Evolutionary conservation across 1,140 invertebrate genomes (phyloP), one percentile per base, ranked within the genome.

Genomic region (Camponotus vicinus): DNA sequence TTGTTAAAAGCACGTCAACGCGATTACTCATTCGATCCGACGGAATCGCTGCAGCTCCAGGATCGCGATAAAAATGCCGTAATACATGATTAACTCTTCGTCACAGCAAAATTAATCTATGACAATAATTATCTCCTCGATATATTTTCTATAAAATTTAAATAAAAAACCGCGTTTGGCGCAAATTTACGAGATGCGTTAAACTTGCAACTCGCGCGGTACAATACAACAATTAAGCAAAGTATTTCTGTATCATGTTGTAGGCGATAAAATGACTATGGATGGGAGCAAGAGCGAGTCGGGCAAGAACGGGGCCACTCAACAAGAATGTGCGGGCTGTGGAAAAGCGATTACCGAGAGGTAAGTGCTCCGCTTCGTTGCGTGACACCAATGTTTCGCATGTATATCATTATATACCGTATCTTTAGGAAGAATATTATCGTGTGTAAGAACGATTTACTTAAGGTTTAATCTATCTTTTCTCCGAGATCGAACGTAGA

Each of bases 271-370:
- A 90, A 95, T 95, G 94, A 96, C 95, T 92, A 96, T 96, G 95
- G 96, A 96, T 92, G 95, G 96, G 76, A 95, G 92, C 85, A 96
- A 96, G 91, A 94, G 94, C 42, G 96, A 96, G 88, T 91, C 94
- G 27, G 94, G 94, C 75, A 91, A 88, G 88, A 93, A 94, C 90
- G 92, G 95, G 88, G 90, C 90, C 67, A 91, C 80, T 88, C 95
- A 92, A 55, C 95, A 97, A 86, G 97, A 97, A 86, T 98, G 97
- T 93, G 97, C 97, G 0, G 97, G 97, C 55, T 98, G 97, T 90
- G 97, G 97, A 13, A 97, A 98, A 93, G 93, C 96, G 63, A 98
- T 98, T 93, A 97, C 97, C 1, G 97, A 98, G 92, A 96, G 96
- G 96, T 96, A 92, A 92, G 78, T 73, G 69, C 40, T 73, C n/a